Base-by-base conservation (phyloP, 2,888 invertebrate species). In the Pseudeuparius sepicola region DNA sequence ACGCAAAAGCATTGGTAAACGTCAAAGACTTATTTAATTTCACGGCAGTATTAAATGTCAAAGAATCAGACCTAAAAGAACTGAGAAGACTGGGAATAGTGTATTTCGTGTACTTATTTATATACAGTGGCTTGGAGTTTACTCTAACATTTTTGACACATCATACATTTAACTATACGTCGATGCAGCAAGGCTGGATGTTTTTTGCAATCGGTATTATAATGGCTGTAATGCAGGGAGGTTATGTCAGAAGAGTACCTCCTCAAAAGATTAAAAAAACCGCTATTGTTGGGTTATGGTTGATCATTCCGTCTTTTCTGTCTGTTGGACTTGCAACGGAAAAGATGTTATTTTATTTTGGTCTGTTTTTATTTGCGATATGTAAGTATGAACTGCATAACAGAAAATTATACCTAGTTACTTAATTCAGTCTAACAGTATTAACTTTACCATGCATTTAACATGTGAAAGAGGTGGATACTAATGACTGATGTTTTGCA, bases 151-250 rank as follows among this genome's bases (percentile, higher is more conserved):
- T 98, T 67, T 70, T 97, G 29, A 93, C 93, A 34, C 94, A 94
- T 66, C 81, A 89, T 52, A 74, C 83, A 23, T 94, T 96, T 60
- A 72, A 79, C 32, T 96, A 87, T 59, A 81, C 79, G 35, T 88
- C 93, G 27, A 87, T 93, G 83, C 86, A 94, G 61, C 97, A 98
- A 65, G 97, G 97, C 4, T 88, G 85, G 72, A 93, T 98, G 89
- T 98, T 96, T 61, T 74, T 94, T 51, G 82, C 82, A 35, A 87
- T 93, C 53, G 97, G 96, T 63, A 49, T 88, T 25, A 74, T 85
- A 37, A 98, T 98, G 97, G 85, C 92, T 10, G 47, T 81, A 26
- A 68, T 92, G 34, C 93, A 94, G 69, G 93, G 94, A 24, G 78
- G 82, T 3, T 88, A 85, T 54, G 88, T 92, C 0, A 71, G 96